Evolutionary conservation across 2,888 invertebrate species (phyloP).

Genomic region (Standfussiana lucernea): DNA sequence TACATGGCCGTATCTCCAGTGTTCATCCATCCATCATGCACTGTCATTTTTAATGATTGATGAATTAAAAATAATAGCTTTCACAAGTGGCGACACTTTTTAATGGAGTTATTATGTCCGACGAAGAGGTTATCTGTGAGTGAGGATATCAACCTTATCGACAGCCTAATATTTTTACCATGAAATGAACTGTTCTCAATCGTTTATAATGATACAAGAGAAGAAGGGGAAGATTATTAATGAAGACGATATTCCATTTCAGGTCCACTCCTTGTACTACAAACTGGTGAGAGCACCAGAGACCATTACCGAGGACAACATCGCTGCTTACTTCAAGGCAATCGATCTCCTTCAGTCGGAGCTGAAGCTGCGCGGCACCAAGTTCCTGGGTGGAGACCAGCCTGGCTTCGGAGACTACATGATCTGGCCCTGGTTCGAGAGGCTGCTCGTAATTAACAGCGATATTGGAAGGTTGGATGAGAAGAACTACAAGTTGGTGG

Average conservation of each 20-base stretch:
- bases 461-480: slow-evolving; percentile 88
- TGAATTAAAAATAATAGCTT: not conserved
- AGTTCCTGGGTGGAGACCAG: slow-evolving; percentile 91
- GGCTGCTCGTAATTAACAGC: slow-evolving; percentile 87
- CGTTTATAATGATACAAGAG: not conserved
- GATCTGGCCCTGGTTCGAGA: slow-evolving; percentile 97
- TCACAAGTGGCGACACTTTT: not conserved
- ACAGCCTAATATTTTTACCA: too few relatives aligned
- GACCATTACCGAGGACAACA: slow-evolving; percentile 73
- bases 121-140: too few relatives aligned
- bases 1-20: not conserved
- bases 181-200: too few relatives aligned
- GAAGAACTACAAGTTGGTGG: slow-evolving; percentile 87
- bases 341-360: slow-evolving; percentile 92
- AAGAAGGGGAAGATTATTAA: not conserved
- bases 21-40: not conserved
- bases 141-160: too few relatives aligned
- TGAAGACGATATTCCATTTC: slow-evolving; percentile 48
- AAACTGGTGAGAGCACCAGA: slow-evolving; percentile 76
- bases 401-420: slow-evolving; percentile 95
- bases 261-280: slow-evolving; percentile 77
- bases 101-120: not conserved
- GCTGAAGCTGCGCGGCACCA: slow-evolving; percentile 90
- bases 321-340: slow-evolving; percentile 78
- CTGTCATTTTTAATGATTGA: not conserved